Base-by-base conservation (phyloP, 2,888 invertebrate genomes). In the Pimpla rufipes region DNA sequence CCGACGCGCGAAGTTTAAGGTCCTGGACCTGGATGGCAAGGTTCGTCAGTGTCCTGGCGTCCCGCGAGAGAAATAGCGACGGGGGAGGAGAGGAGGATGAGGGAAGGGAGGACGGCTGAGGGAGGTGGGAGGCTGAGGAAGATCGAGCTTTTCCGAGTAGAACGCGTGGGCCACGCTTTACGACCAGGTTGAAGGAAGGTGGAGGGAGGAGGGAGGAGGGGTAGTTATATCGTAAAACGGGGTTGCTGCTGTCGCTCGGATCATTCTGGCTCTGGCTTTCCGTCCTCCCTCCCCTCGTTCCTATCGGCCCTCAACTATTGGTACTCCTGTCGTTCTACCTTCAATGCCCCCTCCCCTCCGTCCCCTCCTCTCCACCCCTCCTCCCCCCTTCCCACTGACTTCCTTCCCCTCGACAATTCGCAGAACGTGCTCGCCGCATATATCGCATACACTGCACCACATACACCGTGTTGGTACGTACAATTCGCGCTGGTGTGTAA, bases 161-260 rank as follows among this genome's bases (percentile, higher is more conserved):
- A 71, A 70, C 84, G 80, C 79, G 79, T 55, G 64, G 81, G 77
- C 81, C n/a, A n/a, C n/a, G n/a, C n/a, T 86, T 86, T 85, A 84
- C 75, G 82, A 77, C 74, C 52, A 35, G 55, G 73, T 84, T 81
- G 94, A 93, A n/a, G 94, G 94, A 94, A 94, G 94, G 94, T 94
- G 67, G 79, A n/a, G n/a, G n/a, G n/a, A n/a, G n/a, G n/a, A n/a
- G n/a, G n/a, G n/a, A n/a, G n/a, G n/a, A n/a, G n/a, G n/a, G n/a
- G 55, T 81, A 62, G 73, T 55, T 66, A 82, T 73, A 81, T 79
- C 79, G 80, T 85, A 84, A 84, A 82, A 71, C 79, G 52, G 67
- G 81, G 76, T 84, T 70, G 75, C 57, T 70, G 75, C 66, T 73
- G 71, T 37, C 74, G 67, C 76, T 59, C n/a, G n/a, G n/a, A n/a